These are phyloP conservation scores for Semnornis frantzii DNA, from an alignment of 2,113 vertebrate species.

Conservation along the genomic window DNA sequence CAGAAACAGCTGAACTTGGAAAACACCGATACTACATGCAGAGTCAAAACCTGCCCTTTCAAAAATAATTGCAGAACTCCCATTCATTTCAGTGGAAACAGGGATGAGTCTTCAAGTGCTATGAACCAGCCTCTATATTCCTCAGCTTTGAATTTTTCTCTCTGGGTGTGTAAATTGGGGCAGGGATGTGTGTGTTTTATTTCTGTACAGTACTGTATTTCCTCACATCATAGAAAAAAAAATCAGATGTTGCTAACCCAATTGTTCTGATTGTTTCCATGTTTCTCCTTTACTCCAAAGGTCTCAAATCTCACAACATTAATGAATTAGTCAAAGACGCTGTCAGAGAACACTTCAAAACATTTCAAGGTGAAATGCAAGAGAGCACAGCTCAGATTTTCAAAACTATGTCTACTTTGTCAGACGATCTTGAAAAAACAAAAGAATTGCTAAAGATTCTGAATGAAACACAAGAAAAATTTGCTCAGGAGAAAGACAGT, in stretches of 20 bases:
- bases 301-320: constrained; percentile 74
- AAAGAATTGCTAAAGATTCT: constrained; percentile 67
- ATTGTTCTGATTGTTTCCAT: background rate
- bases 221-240: background rate
- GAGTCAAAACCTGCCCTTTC: background rate
- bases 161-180: accelerated
- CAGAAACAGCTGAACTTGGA: background rate
- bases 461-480: constrained; percentile 73
- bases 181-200: background rate
- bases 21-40: background rate
- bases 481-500: constrained; percentile 40
- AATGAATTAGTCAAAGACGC: constrained; percentile 70
- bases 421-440: constrained; percentile 74
- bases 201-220: background rate
- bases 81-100: background rate
- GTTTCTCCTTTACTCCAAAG: constrained; percentile 50
- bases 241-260: background rate
- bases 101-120: background rate
- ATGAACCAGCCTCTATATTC: background rate
- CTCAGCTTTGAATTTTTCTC: background rate
- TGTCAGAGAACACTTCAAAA: constrained; percentile 72
- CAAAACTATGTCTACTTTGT: constrained; percentile 76
- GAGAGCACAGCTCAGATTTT: constrained; percentile 75
- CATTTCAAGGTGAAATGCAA: constrained; percentile 70
- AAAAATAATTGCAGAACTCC: background rate